Evolutionary conservation across 2,113 vertebrate species (phyloP).

Genomic region (Syngnathus floridae): DNA sequence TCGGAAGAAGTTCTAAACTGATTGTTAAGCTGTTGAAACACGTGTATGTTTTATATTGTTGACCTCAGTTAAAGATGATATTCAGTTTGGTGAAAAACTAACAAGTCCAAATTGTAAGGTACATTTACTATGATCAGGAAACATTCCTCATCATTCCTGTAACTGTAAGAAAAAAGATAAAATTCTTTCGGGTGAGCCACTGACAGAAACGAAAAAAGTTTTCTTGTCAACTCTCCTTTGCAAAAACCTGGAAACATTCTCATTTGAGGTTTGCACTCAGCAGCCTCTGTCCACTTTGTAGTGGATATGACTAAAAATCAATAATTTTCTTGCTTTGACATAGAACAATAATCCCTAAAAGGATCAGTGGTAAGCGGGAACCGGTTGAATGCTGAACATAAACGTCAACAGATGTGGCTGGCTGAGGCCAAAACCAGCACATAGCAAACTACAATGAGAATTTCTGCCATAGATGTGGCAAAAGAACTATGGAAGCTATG

Average conservation of each 20-base stretch:
- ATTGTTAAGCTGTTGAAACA: background rate
- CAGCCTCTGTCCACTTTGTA: background rate
- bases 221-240: background rate
- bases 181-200: background rate
- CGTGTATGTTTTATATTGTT: background rate
- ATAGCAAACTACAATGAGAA: background rate
- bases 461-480: background rate
- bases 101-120: background rate
- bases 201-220: background rate
- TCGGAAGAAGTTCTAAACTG: background rate
- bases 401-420: background rate
- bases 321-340: background rate
- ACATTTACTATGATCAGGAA: background rate
- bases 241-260: background rate
- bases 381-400: background rate
- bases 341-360: background rate
- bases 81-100: background rate
- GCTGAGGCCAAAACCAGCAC: background rate
- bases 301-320: background rate
- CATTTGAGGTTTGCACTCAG: background rate
- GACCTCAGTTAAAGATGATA: background rate
- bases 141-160: background rate
- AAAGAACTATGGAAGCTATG: constrained; percentile 7
- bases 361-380: background rate
- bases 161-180: background rate